Evolutionary conservation across 1,140 invertebrate genomes (phyloP).

Genomic region (Callitettix versicolor): DNA sequence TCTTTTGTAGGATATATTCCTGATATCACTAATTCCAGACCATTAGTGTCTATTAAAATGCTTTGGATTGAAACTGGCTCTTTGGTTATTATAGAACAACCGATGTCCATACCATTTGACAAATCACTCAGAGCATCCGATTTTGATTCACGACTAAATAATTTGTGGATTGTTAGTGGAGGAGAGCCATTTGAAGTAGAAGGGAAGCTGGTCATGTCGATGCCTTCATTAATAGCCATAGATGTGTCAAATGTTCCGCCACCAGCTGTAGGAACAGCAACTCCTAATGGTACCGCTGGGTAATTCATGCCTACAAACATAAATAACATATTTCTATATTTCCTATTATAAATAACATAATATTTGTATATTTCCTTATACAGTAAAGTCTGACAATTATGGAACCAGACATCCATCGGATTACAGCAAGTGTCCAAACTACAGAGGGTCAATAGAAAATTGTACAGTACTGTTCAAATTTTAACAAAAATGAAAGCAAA

Average conservation of each 20-base stretch:
- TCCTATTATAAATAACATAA: too few species aligned
- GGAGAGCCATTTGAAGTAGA: conserved; percentile 33
- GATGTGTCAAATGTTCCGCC: conserved; percentile 33
- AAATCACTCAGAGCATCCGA: not conserved
- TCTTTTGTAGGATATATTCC: conserved; percentile 51
- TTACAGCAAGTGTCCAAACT: too few species aligned
- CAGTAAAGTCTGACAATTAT: too few species aligned
- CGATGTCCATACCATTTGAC: not conserved
- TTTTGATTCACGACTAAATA: not conserved
- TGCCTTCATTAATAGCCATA: conserved; percentile 28
- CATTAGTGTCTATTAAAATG: conserved; percentile 30
- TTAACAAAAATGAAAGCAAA: too few species aligned
- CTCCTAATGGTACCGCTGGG: conserved; percentile 26
- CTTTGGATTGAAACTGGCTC: conserved; percentile 37
- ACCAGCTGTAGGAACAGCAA: conserved; percentile 28
- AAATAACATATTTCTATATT: too few species aligned
- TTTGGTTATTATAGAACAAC: conserved; percentile 20
- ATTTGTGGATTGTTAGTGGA: not conserved
- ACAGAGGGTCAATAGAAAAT: too few species aligned
- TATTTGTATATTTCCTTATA: too few species aligned
- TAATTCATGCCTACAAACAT: conserved; percentile 4
- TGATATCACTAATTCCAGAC: conserved; percentile 38
- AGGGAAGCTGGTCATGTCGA: conserved; percentile 32
- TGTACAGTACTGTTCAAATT: too few species aligned
- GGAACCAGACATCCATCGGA: too few species aligned